Percentiles rank a stretch among this genome's conserved stretches.
phyloP scores from a whole-genome alignment of 2,113 vertebrate genomes.

The Taxidea taxus region DNA sequence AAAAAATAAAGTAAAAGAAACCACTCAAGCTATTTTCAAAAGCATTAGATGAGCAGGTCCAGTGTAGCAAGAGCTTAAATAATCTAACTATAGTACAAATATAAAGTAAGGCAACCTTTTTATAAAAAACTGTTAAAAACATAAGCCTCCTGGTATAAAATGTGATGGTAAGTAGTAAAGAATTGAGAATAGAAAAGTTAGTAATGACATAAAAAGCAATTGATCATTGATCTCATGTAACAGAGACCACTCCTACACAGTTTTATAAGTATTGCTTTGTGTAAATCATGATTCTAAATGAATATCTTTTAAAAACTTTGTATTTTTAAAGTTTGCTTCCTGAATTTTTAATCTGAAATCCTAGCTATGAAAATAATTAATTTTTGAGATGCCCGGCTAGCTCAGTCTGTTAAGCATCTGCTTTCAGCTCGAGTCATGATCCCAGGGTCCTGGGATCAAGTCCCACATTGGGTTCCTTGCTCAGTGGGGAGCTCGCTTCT shows the following conservation, averaged over 20 bases:
- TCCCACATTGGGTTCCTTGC: not conserved
- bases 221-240: not conserved
- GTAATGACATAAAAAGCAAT: not conserved
- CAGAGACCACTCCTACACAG: not conserved
- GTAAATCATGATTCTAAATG: not conserved
- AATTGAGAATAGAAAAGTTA: not conserved
- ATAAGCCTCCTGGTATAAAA: not conserved
- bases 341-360: constrained; percentile 14
- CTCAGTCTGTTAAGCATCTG: not conserved
- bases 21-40: not conserved
- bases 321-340: not conserved
- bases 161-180: not conserved
- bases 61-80: not conserved
- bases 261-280: not conserved
- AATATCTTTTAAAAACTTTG: not conserved
- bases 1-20: not conserved
- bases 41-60: not conserved
- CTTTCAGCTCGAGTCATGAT: not conserved
- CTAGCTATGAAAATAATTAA: not conserved
- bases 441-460: not conserved
- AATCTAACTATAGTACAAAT: not conserved
- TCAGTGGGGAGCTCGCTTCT: not conserved
- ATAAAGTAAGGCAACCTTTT: not conserved
- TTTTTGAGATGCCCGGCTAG: not conserved
- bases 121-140: not conserved